Evolutionary conservation across 2,797 vertebrate genomes (phyloP).

Genomic region (Notoglanidium macrostoma): DNA sequence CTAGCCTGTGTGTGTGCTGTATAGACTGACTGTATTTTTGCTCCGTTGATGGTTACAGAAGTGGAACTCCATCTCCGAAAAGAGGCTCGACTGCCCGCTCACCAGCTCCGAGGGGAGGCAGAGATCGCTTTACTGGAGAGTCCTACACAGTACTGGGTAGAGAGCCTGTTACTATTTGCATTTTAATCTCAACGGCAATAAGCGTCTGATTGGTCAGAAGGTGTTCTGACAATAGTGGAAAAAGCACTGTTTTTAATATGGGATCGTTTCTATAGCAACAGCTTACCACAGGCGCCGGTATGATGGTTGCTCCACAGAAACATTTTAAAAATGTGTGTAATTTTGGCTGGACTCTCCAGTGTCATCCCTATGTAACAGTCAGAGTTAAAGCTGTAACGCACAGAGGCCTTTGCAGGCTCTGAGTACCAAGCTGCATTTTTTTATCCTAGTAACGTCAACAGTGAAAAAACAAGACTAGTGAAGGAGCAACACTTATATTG

Average conservation of each 20-base stretch:
- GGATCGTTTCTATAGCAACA: background rate
- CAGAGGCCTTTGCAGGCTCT: background rate
- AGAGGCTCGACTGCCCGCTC: conserved; percentile 74
- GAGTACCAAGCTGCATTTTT: background rate
- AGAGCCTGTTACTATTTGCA: background rate
- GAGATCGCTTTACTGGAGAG: conserved; percentile 90
- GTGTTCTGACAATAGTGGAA: too few relatives aligned
- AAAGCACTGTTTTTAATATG: background rate
- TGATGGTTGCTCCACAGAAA: background rate
- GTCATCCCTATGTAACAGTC: background rate
- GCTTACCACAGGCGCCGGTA: background rate
- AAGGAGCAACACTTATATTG: background rate
- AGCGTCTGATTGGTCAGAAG: background rate
- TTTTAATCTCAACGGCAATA: background rate
- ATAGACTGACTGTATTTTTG: conserved; percentile 8
- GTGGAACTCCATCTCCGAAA: conserved; percentile 85
- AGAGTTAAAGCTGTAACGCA: background rate
- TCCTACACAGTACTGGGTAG: conserved; percentile 94
- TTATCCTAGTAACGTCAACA: background rate
- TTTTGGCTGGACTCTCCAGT: background rate
- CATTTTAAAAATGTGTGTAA: background rate
- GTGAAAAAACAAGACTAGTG: background rate
- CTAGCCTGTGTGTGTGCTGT: conserved; percentile 13
- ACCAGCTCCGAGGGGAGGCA: conserved; percentile 71
- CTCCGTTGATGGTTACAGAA: conserved; percentile 71